phyloP scores from a whole-genome alignment of 2,113 vertebrate species.

The Bubo blakistoni region DNA sequence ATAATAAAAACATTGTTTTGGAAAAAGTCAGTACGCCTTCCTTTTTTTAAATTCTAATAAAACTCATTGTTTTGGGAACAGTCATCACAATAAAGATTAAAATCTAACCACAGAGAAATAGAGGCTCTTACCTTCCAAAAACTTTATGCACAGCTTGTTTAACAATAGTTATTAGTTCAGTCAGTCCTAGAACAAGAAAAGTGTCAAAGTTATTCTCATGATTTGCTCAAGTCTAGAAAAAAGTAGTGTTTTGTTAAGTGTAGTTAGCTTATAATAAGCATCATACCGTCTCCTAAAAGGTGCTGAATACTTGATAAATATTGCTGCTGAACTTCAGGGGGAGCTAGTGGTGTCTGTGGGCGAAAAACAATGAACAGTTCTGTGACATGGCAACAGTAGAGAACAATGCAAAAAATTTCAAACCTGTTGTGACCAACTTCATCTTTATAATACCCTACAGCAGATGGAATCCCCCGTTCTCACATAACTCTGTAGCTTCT shows the following conservation, averaged over 20 bases:
- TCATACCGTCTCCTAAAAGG: conserved; percentile 91
- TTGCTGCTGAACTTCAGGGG: conserved; percentile 95
- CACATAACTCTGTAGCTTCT: background rate
- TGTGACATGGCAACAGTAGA: background rate
- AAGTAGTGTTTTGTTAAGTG: background rate
- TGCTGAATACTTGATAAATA: conserved; percentile 98
- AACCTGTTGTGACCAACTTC: background rate
- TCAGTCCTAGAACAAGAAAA: conserved; percentile 78
- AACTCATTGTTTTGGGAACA: background rate
- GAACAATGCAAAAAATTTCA: background rate
- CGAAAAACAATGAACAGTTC: background rate
- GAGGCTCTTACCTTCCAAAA: conserved; percentile 81
- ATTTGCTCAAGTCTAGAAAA: background rate
- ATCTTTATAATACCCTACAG: background rate
- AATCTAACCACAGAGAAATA: background rate
- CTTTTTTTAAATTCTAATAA: background rate
- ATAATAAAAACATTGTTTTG: background rate
- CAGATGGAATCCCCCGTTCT: background rate
- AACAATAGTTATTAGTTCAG: conserved; percentile 87
- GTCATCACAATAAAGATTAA: background rate
- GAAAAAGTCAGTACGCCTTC: background rate
- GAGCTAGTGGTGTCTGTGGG: conserved; percentile 83
- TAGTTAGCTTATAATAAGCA: background rate
- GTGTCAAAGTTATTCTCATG: background rate
- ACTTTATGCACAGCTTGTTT: conserved; percentile 90